A percentile compares a stretch with the other conserved stretches of the same genome.
Evolutionary conservation across 2,113 vertebrate genomes (phyloP).

Genomic region (Tenrec ecaudatus): DNA sequence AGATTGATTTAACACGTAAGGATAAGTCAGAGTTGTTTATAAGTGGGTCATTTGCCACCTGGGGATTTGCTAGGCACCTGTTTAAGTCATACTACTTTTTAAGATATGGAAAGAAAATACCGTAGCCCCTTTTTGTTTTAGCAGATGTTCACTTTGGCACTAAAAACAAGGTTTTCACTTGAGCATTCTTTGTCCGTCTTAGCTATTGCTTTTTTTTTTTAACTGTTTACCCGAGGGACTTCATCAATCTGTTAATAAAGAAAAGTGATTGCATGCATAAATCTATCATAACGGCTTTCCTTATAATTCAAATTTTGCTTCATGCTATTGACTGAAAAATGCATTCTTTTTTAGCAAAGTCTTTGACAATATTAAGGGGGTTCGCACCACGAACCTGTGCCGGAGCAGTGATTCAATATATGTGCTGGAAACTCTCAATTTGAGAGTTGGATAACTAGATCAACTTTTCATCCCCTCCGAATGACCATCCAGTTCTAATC

Average conservation of each 20-base stretch:
- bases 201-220: not conserved
- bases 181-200: constrained; percentile 57
- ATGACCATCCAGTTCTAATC: constrained; percentile 62
- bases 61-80: not conserved
- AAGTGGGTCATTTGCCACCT: not conserved
- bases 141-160: constrained; percentile 54
- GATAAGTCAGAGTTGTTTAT: not conserved
- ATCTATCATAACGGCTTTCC: constrained; percentile 41
- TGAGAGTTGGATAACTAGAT: constrained; percentile 43
- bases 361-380: constrained; percentile 46
- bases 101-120: constrained; percentile 43
- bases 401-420: constrained; percentile 54
- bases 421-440: constrained; percentile 51
- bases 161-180: constrained; percentile 35
- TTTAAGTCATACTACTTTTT: not conserved
- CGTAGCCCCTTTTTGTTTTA: constrained; percentile 12
- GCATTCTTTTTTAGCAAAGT: constrained; percentile 58
- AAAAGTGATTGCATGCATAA: constrained; percentile 45
- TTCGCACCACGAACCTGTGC: constrained; percentile 49
- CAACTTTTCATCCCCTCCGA: constrained; percentile 51
- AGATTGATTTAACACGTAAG: not conserved
- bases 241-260: constrained; percentile 66
- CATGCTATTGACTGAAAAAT: constrained; percentile 53
- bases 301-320: constrained; percentile 47
- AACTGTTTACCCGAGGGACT: not conserved